Conservation (phyloP, 2,888 invertebrate species). For the Sphecodes monilicornis region DNA sequence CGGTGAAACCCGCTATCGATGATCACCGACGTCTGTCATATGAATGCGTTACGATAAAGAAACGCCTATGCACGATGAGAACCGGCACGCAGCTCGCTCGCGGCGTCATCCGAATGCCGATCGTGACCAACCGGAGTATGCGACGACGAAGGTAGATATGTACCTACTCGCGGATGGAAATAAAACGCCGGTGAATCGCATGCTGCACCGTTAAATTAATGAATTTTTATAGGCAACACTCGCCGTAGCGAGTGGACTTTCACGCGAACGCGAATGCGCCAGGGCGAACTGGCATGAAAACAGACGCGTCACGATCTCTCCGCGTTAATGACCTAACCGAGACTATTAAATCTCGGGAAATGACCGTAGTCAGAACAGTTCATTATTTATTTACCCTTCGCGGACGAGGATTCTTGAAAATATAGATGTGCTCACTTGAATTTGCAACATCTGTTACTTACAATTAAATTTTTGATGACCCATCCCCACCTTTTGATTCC, state of each 20-base stretch:
- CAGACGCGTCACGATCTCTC: conserved; percentile 33
- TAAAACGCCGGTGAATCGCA: conserved; percentile 21
- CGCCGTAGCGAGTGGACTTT: conserved; percentile 35
- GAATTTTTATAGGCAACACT: conserved; percentile 25
- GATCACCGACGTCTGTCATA: conserved; percentile 10
- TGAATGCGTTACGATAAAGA: conserved; percentile 21
- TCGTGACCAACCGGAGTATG: conserved; percentile 4
- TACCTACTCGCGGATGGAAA: not conserved
- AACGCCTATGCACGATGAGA: conserved; percentile 13
- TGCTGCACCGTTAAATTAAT: conserved; percentile 34
- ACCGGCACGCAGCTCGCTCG: not conserved
- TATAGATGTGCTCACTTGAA: not conserved
- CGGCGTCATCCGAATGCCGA: conserved; percentile 9
- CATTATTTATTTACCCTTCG: not conserved
- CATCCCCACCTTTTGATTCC: too few species aligned
- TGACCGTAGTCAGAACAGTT: not conserved
- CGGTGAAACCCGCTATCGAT: conserved; percentile 37
- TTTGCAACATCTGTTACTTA: not conserved
- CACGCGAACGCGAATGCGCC: conserved; percentile 20
- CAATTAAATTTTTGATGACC: too few species aligned
- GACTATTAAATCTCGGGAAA: conserved; percentile 4
- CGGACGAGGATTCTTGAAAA: not conserved
- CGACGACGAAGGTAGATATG: not conserved
- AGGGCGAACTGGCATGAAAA: conserved; percentile 32
- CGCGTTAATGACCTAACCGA: conserved; percentile 23